A percentile compares a stretch with the other conserved stretches of the same genome.
phyloP scores from a whole-genome alignment of 2,797 vertebrate genomes.

The Anguilla megastoma region DNA sequence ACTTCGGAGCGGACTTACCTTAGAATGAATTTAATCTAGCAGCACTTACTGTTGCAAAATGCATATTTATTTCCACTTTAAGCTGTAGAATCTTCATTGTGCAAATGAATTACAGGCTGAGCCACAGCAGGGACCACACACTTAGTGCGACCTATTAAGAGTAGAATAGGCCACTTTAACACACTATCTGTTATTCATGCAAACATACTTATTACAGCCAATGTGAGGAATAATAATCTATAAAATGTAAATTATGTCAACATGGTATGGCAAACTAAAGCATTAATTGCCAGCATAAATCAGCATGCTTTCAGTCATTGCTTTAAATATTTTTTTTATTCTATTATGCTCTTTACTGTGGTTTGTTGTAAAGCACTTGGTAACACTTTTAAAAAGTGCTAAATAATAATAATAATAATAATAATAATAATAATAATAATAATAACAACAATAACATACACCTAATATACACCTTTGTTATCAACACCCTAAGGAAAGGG shows the following conservation, averaged over 20 bases:
- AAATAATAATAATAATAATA: background rate
- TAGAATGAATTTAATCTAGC: background rate
- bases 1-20: background rate
- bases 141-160: conserved; percentile 5
- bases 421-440: background rate
- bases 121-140: background rate
- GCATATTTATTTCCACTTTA: conserved; percentile 4
- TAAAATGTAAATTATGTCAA: background rate
- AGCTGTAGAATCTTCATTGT: background rate
- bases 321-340: background rate
- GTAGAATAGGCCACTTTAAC: background rate
- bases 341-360: too few species aligned
- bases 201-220: conserved; percentile 18
- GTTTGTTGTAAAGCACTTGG: too few species aligned
- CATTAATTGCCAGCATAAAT: conserved; percentile 29
- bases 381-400: too few species aligned
- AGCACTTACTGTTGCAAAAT: background rate
- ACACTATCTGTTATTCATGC: conserved; percentile 3
- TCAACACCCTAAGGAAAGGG: background rate
- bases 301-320: conserved; percentile 4
- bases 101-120: background rate
- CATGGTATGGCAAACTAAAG: background rate
- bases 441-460: background rate
- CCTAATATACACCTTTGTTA: background rate
- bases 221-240: background rate